These are phyloP conservation scores for Rhinoderma darwinii DNA, from an alignment of 2,113 vertebrate genomes.

Conservation along the genomic window DNA sequence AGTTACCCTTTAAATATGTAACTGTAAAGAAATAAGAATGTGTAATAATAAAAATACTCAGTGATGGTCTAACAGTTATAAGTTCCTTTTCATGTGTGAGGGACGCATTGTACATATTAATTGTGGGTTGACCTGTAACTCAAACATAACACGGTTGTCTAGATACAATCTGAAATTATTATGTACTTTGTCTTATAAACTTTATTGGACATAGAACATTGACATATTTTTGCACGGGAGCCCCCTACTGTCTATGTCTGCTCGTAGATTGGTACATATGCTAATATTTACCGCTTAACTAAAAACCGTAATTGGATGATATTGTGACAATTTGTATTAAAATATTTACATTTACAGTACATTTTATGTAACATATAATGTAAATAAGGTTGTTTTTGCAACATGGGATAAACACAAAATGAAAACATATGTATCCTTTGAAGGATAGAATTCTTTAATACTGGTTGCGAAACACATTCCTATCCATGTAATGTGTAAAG, in stretches of 20 bases:
- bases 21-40: too few species aligned
- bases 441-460: background rate
- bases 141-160: background rate
- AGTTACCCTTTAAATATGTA: too few species aligned
- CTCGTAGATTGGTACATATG: background rate
- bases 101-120: background rate
- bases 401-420: background rate
- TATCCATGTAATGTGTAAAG: background rate
- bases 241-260: too few species aligned
- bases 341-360: slow-evolving; percentile 6
- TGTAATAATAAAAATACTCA: too few species aligned
- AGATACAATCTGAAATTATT: background rate
- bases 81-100: too few species aligned
- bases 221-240: too few species aligned
- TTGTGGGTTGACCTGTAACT: background rate
- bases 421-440: slow-evolving; percentile 13
- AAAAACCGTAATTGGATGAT: background rate
- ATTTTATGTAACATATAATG: background rate
- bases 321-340: background rate
- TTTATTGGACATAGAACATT: background rate
- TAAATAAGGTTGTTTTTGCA: background rate
- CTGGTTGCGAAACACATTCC: slow-evolving; percentile 25
- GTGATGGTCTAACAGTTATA: too few species aligned
- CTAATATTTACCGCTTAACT: background rate
- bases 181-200: background rate